A percentile compares a stretch with the other conserved stretches of the same genome.
phyloP scores from a whole-genome alignment of 2,113 vertebrate species.

The Menura novaehollandiae region DNA sequence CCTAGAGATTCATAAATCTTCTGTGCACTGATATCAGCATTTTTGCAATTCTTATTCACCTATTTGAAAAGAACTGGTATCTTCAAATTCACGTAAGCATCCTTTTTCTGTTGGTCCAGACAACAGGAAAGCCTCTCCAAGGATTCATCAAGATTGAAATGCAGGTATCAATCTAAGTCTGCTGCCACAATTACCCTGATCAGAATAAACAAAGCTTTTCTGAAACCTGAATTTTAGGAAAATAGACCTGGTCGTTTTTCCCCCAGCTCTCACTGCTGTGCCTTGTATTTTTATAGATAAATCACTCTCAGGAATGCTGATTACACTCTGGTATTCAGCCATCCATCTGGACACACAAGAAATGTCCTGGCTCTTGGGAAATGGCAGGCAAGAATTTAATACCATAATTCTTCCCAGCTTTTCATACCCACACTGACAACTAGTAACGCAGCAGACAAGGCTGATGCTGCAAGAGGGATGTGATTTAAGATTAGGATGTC shows the following conservation, averaged over 20 bases:
- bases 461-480: neutral
- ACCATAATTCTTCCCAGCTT: neutral
- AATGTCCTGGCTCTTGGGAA: neutral
- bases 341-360: neutral
- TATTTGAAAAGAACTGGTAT: neutral
- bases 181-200: neutral
- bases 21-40: neutral
- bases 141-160: neutral
- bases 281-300: neutral
- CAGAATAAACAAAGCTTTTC: neutral
- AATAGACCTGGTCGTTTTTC: neutral
- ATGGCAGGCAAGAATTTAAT: neutral
- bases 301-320: neutral
- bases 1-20: neutral
- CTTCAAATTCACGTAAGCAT: neutral
- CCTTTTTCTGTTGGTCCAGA: neutral
- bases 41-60: neutral
- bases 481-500: neutral
- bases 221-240: neutral
- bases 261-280: neutral
- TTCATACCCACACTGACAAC: neutral
- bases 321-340: neutral
- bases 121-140: neutral
- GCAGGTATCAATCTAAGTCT: neutral
- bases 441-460: neutral